A percentile compares a stretch with the other conserved stretches of the same genome.
phyloP scores from a whole-genome alignment of 92 coral and sea anemone genomes.

The Chrysogorgia sp. region DNA sequence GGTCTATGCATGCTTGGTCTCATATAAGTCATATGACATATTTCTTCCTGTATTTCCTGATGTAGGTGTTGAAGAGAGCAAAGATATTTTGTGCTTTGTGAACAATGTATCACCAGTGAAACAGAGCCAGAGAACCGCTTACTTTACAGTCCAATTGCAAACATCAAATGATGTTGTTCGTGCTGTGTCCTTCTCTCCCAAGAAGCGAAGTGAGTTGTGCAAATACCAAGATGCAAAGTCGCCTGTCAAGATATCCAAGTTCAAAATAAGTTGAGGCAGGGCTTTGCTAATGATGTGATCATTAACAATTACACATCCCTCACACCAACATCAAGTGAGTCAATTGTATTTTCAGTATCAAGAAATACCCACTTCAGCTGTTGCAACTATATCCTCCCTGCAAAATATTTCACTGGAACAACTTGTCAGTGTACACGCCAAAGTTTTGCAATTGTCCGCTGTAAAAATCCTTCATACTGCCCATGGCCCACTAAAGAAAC shows the following conservation, averaged over 20 bases:
- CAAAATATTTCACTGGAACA: constrained; percentile 65
- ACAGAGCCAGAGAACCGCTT: constrained; percentile 7
- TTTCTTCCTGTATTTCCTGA: too few species aligned
- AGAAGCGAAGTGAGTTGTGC: background rate
- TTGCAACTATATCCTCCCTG: constrained; percentile 63
- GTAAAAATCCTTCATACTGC: constrained; percentile 52
- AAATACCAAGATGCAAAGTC: background rate
- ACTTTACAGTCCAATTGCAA: constrained; percentile 10
- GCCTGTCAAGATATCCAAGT: constrained; percentile 8
- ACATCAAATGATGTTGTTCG: constrained; percentile 15
- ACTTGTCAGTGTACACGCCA: constrained; percentile 58
- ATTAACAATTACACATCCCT: too few species aligned
- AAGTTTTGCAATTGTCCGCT: constrained; percentile 32
- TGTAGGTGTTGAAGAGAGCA: constrained; percentile 7
- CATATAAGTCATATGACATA: too few species aligned
- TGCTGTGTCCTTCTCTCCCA: constrained; percentile 13
- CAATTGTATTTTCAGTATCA: background rate
- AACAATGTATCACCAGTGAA: constrained; percentile 7
- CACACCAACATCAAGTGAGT: too few species aligned
- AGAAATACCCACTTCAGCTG: constrained; percentile 4
- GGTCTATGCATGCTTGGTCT: too few species aligned
- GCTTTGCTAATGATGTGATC: background rate
- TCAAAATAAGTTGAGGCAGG: background rate
- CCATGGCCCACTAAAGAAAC: constrained; percentile 59
- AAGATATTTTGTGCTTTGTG: constrained; percentile 12